These are phyloP conservation scores for Ramphastos sulfuratus DNA, from an alignment of 2,113 vertebrate genomes.

Conservation along the genomic window DNA sequence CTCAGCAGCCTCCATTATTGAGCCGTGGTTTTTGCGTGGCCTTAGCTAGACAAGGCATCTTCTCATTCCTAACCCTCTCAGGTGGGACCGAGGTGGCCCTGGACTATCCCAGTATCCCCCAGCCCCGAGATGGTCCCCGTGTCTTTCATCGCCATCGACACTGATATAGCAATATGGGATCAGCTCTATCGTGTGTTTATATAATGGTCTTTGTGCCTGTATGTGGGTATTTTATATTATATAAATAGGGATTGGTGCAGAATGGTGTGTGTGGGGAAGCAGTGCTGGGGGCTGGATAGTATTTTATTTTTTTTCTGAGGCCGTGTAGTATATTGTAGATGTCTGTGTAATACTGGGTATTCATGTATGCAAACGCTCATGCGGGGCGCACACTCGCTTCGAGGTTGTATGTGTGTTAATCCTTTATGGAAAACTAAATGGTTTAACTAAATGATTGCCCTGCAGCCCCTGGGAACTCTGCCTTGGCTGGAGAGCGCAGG, in stretches of 20 bases:
- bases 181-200: conserved; percentile 14
- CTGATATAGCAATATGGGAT: neutral
- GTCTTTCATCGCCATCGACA: neutral
- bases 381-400: neutral
- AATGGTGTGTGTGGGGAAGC: conserved; percentile 48
- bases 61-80: neutral
- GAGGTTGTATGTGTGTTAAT: conserved; percentile 43
- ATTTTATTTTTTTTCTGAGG: neutral
- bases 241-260: conserved; percentile 66
- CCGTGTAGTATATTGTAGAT: conserved; percentile 40
- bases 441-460: conserved; percentile 52
- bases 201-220: conserved; percentile 71
- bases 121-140: neutral
- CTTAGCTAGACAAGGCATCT: neutral
- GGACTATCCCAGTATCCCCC: neutral
- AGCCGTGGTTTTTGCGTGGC: neutral
- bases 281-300: neutral
- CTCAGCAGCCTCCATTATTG: conserved; percentile 35
- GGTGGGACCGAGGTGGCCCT: neutral
- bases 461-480: conserved; percentile 10
- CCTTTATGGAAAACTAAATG: conserved; percentile 45
- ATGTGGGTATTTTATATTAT: conserved; percentile 73
- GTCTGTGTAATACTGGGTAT: conserved; percentile 24
- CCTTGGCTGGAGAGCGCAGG: neutral
- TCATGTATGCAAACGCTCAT: conserved; percentile 24